Evolutionary conservation across 2,113 vertebrate genomes (phyloP).

Genomic region (Chloropsis hardwickii): DNA sequence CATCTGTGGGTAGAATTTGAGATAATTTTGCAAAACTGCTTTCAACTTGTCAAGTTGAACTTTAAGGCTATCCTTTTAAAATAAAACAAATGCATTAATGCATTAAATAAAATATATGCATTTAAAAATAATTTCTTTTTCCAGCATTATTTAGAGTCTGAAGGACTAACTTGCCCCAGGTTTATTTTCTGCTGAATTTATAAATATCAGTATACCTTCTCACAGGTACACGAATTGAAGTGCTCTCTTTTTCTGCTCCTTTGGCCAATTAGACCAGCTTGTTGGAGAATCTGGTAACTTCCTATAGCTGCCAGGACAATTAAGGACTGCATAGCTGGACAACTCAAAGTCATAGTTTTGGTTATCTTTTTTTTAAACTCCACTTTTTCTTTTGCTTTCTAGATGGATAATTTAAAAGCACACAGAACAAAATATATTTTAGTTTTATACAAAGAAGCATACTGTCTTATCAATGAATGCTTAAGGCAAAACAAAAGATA

Average conservation of each 20-base stretch:
- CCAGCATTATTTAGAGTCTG: background rate
- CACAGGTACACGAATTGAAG: background rate
- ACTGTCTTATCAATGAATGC: background rate
- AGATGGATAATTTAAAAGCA: background rate
- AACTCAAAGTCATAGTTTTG: background rate
- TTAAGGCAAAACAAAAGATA: background rate
- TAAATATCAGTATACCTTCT: background rate
- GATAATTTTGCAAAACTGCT: background rate
- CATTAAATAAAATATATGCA: no score
- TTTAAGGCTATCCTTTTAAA: background rate
- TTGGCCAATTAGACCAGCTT: background rate
- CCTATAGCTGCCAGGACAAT: background rate
- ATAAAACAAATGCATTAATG: background rate
- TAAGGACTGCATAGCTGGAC: background rate
- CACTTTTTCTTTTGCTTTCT: background rate
- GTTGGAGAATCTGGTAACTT: background rate
- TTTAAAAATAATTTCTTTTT: background rate
- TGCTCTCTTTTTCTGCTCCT: background rate
- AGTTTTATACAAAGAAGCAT: background rate
- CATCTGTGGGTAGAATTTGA: background rate
- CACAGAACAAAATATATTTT: background rate
- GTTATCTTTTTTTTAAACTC: background rate
- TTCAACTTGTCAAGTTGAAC: background rate
- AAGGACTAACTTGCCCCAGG: background rate
- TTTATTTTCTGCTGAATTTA: background rate